Evolutionary conservation across 2,113 vertebrate species (phyloP).

Genomic region (Melierax canorus): DNA sequence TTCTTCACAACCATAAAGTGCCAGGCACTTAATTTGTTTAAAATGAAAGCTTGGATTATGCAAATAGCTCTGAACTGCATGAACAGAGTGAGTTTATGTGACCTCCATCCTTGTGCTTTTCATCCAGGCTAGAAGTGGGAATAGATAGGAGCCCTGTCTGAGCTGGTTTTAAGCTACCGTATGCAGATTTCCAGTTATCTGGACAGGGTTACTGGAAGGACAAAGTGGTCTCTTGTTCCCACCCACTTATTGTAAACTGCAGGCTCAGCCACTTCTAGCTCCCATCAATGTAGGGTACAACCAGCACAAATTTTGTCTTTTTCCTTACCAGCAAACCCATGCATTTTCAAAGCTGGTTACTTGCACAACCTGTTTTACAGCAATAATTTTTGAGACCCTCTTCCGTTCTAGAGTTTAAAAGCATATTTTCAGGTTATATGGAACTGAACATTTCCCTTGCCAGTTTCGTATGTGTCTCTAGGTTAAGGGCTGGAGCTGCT

Average conservation of each 20-base stretch:
- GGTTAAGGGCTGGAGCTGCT: background rate
- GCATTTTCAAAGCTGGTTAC: background rate
- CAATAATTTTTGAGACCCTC: background rate
- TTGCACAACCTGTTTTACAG: fast-evolving
- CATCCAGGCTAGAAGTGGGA: background rate
- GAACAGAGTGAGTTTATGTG: background rate
- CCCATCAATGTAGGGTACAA: background rate
- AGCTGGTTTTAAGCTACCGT: background rate
- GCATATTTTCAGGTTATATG: fast-evolving
- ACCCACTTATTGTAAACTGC: background rate
- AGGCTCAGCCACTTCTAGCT: background rate
- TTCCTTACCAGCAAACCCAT: background rate
- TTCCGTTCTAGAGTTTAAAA: background rate
- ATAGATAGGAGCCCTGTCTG: background rate
- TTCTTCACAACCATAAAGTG: conserved; percentile 17
- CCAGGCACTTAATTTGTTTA: conserved; percentile 17
- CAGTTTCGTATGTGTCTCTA: background rate
- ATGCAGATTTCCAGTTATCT: background rate
- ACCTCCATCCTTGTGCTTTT: background rate
- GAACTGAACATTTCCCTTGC: background rate
- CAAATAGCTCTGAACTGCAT: background rate
- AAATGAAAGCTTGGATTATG: conserved; percentile 27
- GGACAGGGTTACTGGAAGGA: background rate
- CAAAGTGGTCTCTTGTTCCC: background rate
- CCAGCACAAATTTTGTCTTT: fast-evolving